Evolutionary conservation across 2,888 invertebrate species (phyloP).

Genomic region (Leptopilina syphax): DNA sequence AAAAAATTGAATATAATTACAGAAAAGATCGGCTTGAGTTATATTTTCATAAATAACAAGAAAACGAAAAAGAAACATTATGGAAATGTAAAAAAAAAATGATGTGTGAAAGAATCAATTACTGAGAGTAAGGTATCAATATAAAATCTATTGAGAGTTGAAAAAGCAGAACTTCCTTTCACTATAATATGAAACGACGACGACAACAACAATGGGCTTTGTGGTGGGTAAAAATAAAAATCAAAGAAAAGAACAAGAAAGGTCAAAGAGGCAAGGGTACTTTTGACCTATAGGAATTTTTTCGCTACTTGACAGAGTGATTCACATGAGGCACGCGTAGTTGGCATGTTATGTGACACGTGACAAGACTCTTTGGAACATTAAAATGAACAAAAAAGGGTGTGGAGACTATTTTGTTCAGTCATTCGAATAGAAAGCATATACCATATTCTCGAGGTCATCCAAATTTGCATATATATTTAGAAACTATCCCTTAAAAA

Average conservation of each 20-base stretch:
- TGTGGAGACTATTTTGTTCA: slow-evolving; percentile 41
- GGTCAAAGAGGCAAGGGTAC: slow-evolving; percentile 19
- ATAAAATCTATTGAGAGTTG: background rate
- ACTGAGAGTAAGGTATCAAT: background rate
- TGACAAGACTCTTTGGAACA: slow-evolving; percentile 56
- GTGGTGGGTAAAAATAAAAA: background rate
- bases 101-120: background rate
- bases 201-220: background rate
- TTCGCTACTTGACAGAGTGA: slow-evolving; percentile 37
- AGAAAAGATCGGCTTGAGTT: too few relatives aligned
- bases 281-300: slow-evolving; percentile 45
- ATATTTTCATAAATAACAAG: too few relatives aligned
- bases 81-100: background rate
- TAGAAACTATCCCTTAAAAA: background rate
- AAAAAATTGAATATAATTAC: too few relatives aligned
- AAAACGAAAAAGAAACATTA: too few relatives aligned
- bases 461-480: background rate
- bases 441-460: slow-evolving; percentile 22
- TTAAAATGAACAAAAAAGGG: slow-evolving; percentile 36
- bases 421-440: slow-evolving; percentile 29
- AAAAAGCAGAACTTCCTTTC: background rate
- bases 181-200: background rate
- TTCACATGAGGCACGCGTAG: slow-evolving; percentile 60
- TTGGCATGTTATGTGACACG: slow-evolving; percentile 63
- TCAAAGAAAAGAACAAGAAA: background rate